Conservation (phyloP, 2,888 invertebrate genomes). For the Drosophila fungiperda region DNA sequence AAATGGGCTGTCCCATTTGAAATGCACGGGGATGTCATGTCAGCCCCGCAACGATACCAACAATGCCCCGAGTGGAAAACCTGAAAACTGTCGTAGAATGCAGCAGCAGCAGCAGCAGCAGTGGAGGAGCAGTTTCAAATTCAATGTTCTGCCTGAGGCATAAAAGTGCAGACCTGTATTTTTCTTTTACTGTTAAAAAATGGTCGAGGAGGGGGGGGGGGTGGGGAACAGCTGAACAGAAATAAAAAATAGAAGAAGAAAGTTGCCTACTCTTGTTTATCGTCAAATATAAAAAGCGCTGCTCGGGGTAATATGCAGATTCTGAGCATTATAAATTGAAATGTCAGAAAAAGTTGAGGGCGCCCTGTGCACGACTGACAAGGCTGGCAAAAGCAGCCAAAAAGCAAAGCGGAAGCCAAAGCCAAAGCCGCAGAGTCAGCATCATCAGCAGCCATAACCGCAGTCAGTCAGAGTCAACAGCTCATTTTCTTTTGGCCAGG, state of each 20-base stretch:
- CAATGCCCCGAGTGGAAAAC: slow-evolving; percentile 30
- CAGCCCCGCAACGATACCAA: slow-evolving; percentile 32
- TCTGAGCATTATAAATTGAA: slow-evolving; percentile 81
- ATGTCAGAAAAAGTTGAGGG: slow-evolving; percentile 79
- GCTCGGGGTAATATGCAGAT: slow-evolving; percentile 75
- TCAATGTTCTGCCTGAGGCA: slow-evolving; percentile 69
- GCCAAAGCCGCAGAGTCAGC: slow-evolving; percentile 20
- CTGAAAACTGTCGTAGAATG: slow-evolving; percentile 41
- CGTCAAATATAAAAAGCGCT: slow-evolving; percentile 67
- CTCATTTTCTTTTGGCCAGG: slow-evolving; percentile 37
- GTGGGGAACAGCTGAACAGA: slow-evolving; percentile 1
- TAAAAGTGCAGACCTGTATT: slow-evolving; percentile 69
- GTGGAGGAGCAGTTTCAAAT: slow-evolving; percentile 38
- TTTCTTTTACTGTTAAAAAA: slow-evolving; percentile 39
- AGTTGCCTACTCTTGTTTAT: slow-evolving; percentile 38
- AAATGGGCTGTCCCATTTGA: slow-evolving; percentile 20
- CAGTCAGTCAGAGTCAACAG: slow-evolving; percentile 14
- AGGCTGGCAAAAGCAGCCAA: slow-evolving; percentile 47
- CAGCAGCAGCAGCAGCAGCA: slow-evolving; percentile 5
- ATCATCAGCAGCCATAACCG: slow-evolving; percentile 19
- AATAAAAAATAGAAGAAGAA: slow-evolving; percentile 16
- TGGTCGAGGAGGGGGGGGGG: too few relatives aligned
- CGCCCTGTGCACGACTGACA: slow-evolving; percentile 68
- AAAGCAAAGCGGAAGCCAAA: slow-evolving; percentile 3
- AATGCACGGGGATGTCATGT: slow-evolving; percentile 39